A percentile compares a stretch with the other conserved stretches of the same genome.
phyloP scores from a whole-genome alignment of 2,797 vertebrate species.

The Kryptolebias ocellatus region DNA sequence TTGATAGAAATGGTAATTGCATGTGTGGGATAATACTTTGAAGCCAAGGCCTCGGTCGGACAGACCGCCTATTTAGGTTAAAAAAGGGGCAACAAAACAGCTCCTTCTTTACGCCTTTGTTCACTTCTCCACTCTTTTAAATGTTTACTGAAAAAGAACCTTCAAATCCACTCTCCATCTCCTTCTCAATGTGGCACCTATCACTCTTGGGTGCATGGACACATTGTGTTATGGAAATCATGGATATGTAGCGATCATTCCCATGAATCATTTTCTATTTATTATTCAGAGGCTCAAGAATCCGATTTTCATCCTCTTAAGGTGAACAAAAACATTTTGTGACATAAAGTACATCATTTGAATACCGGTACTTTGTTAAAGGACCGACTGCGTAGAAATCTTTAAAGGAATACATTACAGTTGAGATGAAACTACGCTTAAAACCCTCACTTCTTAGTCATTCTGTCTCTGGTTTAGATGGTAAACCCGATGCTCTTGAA shows the following conservation, averaged over 20 bases:
- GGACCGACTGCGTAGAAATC: conserved; percentile 26
- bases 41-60: conserved; percentile 81
- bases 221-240: conserved; percentile 74
- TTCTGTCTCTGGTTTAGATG: conserved; percentile 9
- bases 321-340: conserved; percentile 65
- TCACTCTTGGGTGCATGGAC: conserved; percentile 78
- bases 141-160: conserved; percentile 87
- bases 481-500: conserved; percentile 23
- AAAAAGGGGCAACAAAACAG: conserved; percentile 87
- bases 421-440: conserved; percentile 19
- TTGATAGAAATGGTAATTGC: conserved; percentile 98
- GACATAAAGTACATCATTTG: conserved; percentile 53
- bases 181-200: conserved; percentile 81
- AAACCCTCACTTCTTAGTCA: conserved; percentile 16
- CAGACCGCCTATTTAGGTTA: conserved; percentile 87
- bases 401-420: conserved; percentile 6
- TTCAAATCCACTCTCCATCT: conserved; percentile 83
- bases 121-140: conserved; percentile 82
- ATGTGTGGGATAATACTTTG: conserved; percentile 90
- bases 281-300: conserved; percentile 73
- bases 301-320: conserved; percentile 77
- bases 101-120: conserved; percentile 84
- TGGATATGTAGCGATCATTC: conserved; percentile 78
- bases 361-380: conserved; percentile 51
- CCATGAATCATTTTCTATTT: conserved; percentile 80